Base-by-base conservation (phyloP, 2,888 invertebrate species). In the Pristionchus arcanus region DNA sequence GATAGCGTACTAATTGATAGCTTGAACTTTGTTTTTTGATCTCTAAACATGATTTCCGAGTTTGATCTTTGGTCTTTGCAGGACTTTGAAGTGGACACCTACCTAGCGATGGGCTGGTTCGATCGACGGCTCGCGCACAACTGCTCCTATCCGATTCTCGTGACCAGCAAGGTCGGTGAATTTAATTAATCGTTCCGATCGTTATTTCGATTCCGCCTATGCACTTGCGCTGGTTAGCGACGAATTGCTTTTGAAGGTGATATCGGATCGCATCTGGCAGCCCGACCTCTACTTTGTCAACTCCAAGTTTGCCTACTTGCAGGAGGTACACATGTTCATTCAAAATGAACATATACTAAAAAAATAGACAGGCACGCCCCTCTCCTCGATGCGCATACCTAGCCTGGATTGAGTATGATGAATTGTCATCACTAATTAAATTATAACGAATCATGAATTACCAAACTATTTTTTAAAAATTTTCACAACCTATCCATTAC, bases 81-180 rank as follows among this genome's bases (percentile, higher is more conserved):
- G 94, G 95, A 95, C 90, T 95, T 94, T 90, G 95, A 94, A 91
- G 94, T 95, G 83, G 95, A 95, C 90, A 94, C 94, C 93, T 95
- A 95, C 90, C 91, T 95, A 86, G 95, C 95, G 13, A 94, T 95
- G 94, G 94, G 94, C 16, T 95, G 95, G 94, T 94, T 93, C 87
- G 95, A 95, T 89, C 90, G 94, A 1, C 91, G 95, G 16, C 90
- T 95, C 28, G 92, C 93, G 3, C 95, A 95, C 92, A 95, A 95
- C 91, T 95, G 95, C 91, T 94, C 94, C 5, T 93, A 95, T 92
- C 95, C 95, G 19, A 94, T 95, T 86, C 90, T 95, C 89, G 93
- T 95, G 13, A 93, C 92, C 2, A 93, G 91, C 87, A 93, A 93
- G 89, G 92, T 92, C 11, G 2, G 87, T 21, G 9, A 28, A 49